Evolutionary conservation across 2,113 vertebrate species (phyloP).

Genomic region (Stomatorhinus ivindoensis): DNA sequence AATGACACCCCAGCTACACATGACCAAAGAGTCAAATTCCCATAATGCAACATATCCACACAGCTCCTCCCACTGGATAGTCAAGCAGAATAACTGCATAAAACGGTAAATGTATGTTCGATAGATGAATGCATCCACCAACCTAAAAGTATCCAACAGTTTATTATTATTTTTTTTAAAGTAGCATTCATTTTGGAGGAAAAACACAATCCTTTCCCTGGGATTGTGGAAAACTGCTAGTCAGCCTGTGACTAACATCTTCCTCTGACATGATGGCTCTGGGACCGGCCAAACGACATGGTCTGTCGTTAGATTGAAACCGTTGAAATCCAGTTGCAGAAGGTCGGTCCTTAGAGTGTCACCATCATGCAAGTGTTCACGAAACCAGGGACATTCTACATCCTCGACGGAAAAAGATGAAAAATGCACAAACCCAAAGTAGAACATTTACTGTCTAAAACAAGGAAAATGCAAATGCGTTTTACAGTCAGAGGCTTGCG

Average conservation of each 20-base stretch:
- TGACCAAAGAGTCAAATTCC: slow-evolving; percentile 9
- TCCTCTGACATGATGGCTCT: background rate
- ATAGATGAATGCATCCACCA: background rate
- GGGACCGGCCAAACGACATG: background rate
- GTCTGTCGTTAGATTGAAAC: background rate
- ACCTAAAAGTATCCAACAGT: background rate
- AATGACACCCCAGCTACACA: background rate
- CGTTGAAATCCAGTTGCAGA: background rate
- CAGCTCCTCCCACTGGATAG: background rate
- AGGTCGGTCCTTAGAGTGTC: background rate
- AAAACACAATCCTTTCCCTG: background rate
- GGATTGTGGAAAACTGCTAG: background rate
- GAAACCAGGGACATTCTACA: background rate
- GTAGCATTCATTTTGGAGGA: background rate
- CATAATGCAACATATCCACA: background rate
- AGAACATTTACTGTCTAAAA: background rate
- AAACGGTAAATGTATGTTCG: background rate
- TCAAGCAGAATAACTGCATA: background rate
- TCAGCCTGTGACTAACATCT: background rate
- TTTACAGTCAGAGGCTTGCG: background rate
- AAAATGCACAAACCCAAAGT: background rate
- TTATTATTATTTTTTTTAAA: background rate
- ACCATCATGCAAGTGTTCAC: background rate
- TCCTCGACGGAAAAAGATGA: background rate
- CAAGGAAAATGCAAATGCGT: background rate